phyloP scores from a whole-genome alignment of 2,797 vertebrate genomes.

The Onychomys arenicola region DNA sequence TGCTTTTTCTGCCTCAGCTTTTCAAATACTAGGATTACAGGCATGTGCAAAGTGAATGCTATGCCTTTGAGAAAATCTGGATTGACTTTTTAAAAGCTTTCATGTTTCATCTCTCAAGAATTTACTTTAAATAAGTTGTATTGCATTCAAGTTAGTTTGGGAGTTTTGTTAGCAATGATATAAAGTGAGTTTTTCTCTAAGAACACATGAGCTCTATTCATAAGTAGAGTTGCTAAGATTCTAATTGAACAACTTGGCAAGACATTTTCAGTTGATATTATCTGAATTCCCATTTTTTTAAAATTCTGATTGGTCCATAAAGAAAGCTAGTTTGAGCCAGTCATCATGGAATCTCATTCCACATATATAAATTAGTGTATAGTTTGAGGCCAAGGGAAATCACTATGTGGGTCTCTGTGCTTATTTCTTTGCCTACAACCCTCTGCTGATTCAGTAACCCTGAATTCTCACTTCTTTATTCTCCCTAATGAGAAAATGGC shows the following conservation, averaged over 20 bases:
- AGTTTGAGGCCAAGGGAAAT: neutral
- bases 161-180: neutral
- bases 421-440: neutral
- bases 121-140: neutral
- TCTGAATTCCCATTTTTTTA: neutral
- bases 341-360: neutral
- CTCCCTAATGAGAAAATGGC: neutral
- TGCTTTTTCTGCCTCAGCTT: neutral
- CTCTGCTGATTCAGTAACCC: neutral
- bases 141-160: neutral
- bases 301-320: neutral
- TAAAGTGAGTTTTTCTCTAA: neutral
- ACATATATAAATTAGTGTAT: neutral
- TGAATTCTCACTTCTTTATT: neutral
- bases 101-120: neutral
- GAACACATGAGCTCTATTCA: neutral
- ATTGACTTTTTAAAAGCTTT: slow-evolving; percentile 24
- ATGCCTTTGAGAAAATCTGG: neutral
- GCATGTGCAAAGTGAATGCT: rapidly evolving
- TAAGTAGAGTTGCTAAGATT: neutral
- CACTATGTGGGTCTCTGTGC: neutral
- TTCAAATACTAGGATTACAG: neutral
- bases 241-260: slow-evolving; percentile 30
- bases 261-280: neutral
- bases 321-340: neutral